phyloP scores from a whole-genome alignment of 1,140 invertebrate species.

The Muscidifurax raptorellus region DNA sequence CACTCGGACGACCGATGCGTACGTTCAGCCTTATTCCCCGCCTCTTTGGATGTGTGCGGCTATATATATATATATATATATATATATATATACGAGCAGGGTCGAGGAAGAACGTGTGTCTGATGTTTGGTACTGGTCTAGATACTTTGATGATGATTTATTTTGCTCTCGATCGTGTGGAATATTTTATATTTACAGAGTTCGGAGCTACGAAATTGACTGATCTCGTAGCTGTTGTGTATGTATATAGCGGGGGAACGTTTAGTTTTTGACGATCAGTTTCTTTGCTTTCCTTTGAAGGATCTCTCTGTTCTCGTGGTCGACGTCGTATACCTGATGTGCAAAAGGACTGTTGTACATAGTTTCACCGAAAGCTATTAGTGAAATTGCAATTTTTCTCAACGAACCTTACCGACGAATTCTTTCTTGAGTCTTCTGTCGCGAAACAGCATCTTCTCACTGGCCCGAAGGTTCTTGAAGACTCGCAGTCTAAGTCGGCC shows the following conservation, averaged over 20 bases:
- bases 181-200: neutral
- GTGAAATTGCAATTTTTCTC: neutral
- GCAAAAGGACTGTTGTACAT: neutral
- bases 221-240: neutral
- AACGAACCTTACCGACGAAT: conserved; percentile 54
- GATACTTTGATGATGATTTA: neutral
- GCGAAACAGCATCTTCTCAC: conserved; percentile 60
- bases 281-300: conserved; percentile 51
- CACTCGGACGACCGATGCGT: neutral
- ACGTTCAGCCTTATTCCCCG: neutral
- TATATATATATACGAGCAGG: too few species aligned
- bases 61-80: too few species aligned
- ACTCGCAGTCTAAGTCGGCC: conserved; percentile 56
- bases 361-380: too few species aligned
- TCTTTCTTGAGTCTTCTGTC: conserved; percentile 55
- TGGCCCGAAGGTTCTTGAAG: conserved; percentile 55
- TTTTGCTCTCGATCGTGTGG: neutral
- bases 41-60: neutral
- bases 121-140: too few species aligned
- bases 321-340: conserved; percentile 57
- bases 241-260: neutral
- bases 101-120: too few species aligned
- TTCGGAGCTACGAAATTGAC: neutral
- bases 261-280: conserved; percentile 45
- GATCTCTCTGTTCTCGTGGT: conserved; percentile 52